phyloP scores from a whole-genome alignment of 2,888 invertebrate genomes.

The Callyntrura sp. region DNA sequence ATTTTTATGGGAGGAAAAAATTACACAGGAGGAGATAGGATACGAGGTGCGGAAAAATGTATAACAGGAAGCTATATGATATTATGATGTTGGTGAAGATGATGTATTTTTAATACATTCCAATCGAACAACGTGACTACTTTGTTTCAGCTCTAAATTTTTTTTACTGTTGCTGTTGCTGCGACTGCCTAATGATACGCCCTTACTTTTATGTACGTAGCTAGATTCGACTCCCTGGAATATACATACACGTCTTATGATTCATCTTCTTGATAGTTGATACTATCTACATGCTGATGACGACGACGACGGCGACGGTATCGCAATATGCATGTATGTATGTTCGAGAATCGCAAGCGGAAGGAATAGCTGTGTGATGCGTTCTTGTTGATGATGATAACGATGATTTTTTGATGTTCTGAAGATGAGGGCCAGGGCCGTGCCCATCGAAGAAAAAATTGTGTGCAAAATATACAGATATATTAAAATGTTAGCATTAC shows the following conservation, averaged over 20 bases:
- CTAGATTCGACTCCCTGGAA: slow-evolving; percentile 21
- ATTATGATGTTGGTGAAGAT: background rate
- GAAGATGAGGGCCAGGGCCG: slow-evolving; percentile 76
- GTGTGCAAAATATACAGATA: slow-evolving; percentile 14
- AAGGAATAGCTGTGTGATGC: slow-evolving; percentile 35
- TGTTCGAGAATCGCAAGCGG: slow-evolving; percentile 37
- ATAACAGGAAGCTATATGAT: background rate
- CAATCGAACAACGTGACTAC: slow-evolving; percentile 51
- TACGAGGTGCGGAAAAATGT: background rate
- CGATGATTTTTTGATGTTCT: slow-evolving; percentile 40
- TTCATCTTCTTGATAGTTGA: background rate
- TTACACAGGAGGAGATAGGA: background rate
- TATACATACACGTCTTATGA: background rate
- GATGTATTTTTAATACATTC: slow-evolving; percentile 40
- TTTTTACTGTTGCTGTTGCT: background rate
- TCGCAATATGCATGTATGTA: slow-evolving; percentile 11
- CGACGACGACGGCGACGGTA: no score
- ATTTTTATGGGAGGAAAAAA: background rate
- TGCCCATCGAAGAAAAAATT: slow-evolving; percentile 63
- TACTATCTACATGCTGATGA: background rate
- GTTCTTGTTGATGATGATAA: background rate
- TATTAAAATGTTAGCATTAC: slow-evolving; percentile 37
- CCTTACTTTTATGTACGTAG: slow-evolving; percentile 10
- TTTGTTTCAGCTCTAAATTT: background rate
- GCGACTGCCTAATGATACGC: slow-evolving; percentile 23